These are phyloP conservation scores for Chroicocephalus ridibundus DNA, from an alignment of 2,113 vertebrate genomes.

Conservation along the genomic window DNA sequence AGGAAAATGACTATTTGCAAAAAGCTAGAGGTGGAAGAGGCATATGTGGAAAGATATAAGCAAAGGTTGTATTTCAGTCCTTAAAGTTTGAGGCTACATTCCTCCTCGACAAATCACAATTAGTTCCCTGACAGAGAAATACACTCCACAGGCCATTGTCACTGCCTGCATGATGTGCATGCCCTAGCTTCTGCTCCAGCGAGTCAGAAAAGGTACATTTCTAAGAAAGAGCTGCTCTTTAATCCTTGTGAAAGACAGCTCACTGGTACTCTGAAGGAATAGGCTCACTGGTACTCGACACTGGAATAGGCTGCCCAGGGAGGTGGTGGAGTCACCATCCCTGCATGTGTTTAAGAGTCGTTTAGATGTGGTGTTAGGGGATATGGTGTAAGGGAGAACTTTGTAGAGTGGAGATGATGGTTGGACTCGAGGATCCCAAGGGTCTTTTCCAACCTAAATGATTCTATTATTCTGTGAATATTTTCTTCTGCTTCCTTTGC, in stretches of 20 bases:
- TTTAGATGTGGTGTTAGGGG: too few species aligned
- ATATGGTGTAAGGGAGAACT: too few species aligned
- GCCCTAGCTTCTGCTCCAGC: not conserved
- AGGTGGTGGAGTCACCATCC: too few species aligned
- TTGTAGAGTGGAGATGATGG: too few species aligned
- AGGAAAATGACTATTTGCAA: not conserved
- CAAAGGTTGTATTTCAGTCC: not conserved
- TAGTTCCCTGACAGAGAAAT: conserved; percentile 6
- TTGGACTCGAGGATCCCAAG: too few species aligned
- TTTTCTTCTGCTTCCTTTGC: not conserved
- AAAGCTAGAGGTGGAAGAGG: not conserved
- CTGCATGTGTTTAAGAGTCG: too few species aligned
- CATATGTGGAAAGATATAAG: not conserved
- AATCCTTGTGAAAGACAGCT: not conserved
- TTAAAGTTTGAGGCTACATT: not conserved
- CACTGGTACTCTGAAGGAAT: not conserved
- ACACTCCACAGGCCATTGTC: not conserved
- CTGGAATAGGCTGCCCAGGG: too few species aligned
- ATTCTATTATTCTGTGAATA: not conserved
- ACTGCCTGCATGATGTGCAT: not conserved
- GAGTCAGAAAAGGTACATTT: conserved; percentile 12
- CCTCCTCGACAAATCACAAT: not conserved
- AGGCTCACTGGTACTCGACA: too few species aligned
- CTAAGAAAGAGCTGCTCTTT: not conserved
- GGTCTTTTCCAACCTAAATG: too few species aligned